A percentile compares a stretch with the other conserved stretches of the same genome.
These are phyloP conservation scores for Hippopotamus amphibius DNA, from an alignment of 2,113 vertebrate species.

Conservation along the genomic window DNA sequence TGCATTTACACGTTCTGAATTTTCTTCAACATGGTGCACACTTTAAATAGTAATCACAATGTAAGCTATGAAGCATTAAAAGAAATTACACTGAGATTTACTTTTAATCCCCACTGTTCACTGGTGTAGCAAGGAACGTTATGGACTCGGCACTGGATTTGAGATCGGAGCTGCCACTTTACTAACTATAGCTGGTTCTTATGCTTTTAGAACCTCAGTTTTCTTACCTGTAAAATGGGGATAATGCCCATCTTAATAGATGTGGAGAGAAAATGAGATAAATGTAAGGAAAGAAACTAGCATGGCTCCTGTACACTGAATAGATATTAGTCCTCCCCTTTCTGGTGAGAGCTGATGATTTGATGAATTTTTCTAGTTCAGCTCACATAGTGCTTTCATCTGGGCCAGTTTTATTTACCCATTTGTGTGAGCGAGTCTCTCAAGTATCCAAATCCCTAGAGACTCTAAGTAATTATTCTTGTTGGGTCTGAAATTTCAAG, in stretches of 20 bases:
- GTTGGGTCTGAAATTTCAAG: slow-evolving; percentile 34
- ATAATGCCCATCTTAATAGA: background rate
- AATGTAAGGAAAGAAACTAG: background rate
- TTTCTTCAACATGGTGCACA: slow-evolving; percentile 58
- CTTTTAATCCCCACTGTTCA: background rate
- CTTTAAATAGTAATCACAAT: slow-evolving; percentile 72
- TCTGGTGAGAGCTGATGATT: background rate
- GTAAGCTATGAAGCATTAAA: slow-evolving; percentile 58
- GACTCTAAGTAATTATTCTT: background rate
- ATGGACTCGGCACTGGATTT: background rate
- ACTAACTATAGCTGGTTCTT: background rate
- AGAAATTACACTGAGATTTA: slow-evolving; percentile 48
- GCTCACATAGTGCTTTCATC: background rate
- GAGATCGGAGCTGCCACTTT: background rate
- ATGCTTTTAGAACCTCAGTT: background rate
- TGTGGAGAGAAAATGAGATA: background rate
- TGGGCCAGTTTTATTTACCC: background rate
- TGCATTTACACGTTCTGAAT: slow-evolving; percentile 77
- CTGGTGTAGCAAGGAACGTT: background rate
- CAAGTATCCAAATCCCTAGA: background rate
- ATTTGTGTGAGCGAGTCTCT: background rate
- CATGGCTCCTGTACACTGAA: background rate
- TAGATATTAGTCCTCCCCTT: background rate
- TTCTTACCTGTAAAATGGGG: slow-evolving; percentile 29
- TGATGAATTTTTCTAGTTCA: background rate